Evolutionary conservation across 2,888 invertebrate species (phyloP).

Genomic region (Scaptomyza flava): DNA sequence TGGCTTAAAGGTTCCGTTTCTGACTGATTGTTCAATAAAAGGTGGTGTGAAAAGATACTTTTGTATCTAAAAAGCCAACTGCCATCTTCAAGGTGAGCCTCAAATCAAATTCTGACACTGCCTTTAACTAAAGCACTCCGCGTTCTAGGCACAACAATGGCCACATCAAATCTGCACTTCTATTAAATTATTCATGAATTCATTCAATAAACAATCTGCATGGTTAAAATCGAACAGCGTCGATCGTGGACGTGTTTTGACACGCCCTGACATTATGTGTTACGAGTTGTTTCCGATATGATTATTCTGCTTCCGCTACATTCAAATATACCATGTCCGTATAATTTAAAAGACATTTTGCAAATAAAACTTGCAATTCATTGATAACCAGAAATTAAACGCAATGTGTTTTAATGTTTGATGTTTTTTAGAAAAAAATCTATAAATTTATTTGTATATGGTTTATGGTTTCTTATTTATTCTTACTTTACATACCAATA

Average conservation of each 20-base stretch:
- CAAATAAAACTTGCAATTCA: constrained; percentile 43
- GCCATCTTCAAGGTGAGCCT: constrained; percentile 64
- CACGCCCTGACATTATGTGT: constrained; percentile 53
- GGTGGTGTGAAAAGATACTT: constrained; percentile 48
- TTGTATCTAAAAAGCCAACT: constrained; percentile 21
- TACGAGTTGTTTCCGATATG: constrained; percentile 1
- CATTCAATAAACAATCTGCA: constrained; percentile 53
- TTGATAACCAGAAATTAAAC: constrained; percentile 33
- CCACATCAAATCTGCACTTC: constrained; percentile 42
- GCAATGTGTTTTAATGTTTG: constrained; percentile 2
- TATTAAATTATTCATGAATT: constrained; percentile 56
- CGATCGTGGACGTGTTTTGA: constrained; percentile 62
- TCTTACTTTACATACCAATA: constrained; percentile 70
- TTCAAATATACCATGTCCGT: constrained; percentile 12
- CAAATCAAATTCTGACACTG: constrained; percentile 39
- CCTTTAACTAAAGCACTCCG: constrained; percentile 18
- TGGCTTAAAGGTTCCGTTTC: constrained; percentile 62
- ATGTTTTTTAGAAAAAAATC: constrained; percentile 42
- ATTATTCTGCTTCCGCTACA: constrained; percentile 41
- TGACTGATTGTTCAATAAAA: constrained; percentile 73
- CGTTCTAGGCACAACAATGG: constrained; percentile 40
- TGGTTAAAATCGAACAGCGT: constrained; percentile 29
- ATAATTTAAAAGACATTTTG: constrained; percentile 1
- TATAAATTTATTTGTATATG: constrained; percentile 59
- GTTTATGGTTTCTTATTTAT: constrained; percentile 52